Conservation (phyloP, 2,797 vertebrate species). For the Lophotriccus pileatus region DNA sequence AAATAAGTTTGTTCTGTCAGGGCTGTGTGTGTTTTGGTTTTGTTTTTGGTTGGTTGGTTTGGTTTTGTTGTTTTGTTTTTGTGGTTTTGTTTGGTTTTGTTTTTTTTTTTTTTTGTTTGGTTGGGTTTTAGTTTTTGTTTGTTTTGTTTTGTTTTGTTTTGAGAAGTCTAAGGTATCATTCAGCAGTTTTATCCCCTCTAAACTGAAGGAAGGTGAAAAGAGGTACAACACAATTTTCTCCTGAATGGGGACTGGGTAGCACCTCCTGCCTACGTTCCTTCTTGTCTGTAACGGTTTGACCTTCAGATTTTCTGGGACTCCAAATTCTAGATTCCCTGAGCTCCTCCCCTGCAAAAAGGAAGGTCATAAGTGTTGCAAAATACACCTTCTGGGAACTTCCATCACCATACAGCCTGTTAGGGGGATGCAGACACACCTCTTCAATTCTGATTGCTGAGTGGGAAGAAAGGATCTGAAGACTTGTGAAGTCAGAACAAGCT, state of each 20-base stretch:
- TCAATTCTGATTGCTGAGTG: accelerated
- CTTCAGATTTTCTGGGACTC: background rate
- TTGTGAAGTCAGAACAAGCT: background rate
- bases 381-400: background rate
- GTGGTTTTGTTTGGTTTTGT: background rate
- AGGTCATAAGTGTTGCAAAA: background rate
- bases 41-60: no score
- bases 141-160: background rate
- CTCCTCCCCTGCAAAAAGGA: background rate
- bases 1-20: background rate
- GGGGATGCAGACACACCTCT: background rate
- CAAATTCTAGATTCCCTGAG: background rate
- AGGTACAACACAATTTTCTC: background rate
- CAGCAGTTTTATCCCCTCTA: background rate
- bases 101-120: background rate
- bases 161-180: accelerated
- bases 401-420: background rate
- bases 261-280: background rate
- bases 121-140: background rate
- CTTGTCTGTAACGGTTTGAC: background rate
- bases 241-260: background rate
- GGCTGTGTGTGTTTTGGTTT: background rate
- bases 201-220: background rate
- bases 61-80: background rate
- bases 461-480: background rate